Evolutionary conservation across 2,797 vertebrate species (phyloP), one percentile per base, ranked within the genome.

Genomic region (Parauchenoglanis ngamensis): DNA sequence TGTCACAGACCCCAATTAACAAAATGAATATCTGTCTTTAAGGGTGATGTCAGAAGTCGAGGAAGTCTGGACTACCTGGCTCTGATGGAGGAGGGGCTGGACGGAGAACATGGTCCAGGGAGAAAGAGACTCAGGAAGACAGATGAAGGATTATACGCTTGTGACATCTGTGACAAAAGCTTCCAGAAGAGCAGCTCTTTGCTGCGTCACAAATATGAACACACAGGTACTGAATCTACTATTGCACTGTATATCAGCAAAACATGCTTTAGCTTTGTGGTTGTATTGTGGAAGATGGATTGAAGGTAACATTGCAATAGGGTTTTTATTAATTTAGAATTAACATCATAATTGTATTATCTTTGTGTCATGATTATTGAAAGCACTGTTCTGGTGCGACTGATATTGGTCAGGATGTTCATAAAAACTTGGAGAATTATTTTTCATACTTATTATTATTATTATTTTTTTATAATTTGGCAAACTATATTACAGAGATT

Each of bases 111-210:
- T 7, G 93, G 91, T 0, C 89, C 93, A 0, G 92, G 94, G 0
- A 94, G 95, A 68, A 96, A 94, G 90, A 94, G 94, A 85, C 93
- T 96, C 79, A 95, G 92, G 92, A 96, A 96, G 92, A 96, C 96
- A 0, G 96, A 96, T 0, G 96, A 97, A 81, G 96, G 96, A 21
- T 93, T 96, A 67, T 97, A 97, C 11, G 95, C 95, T 7, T 97
- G 96, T 54, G 96, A 97, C 90, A 96, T 96, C 75, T 97, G 96
- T 89, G 95, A 96, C 87, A 97, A 97, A 93, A 96, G 96, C 84
- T 97, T 97, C 89, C 96, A 96, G 92, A 97, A 97, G 92, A 97
- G 96, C 93, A 97, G 96, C 92, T 97, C 96, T 63, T 91, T 97
- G 75, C 95, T 97, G 23, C 93, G 96, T 1, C 96, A 97, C 90